Evolutionary conservation across 2,797 vertebrate genomes (phyloP), one percentile per base, ranked within the genome.

Genomic region (Darevskia mixta): DNA sequence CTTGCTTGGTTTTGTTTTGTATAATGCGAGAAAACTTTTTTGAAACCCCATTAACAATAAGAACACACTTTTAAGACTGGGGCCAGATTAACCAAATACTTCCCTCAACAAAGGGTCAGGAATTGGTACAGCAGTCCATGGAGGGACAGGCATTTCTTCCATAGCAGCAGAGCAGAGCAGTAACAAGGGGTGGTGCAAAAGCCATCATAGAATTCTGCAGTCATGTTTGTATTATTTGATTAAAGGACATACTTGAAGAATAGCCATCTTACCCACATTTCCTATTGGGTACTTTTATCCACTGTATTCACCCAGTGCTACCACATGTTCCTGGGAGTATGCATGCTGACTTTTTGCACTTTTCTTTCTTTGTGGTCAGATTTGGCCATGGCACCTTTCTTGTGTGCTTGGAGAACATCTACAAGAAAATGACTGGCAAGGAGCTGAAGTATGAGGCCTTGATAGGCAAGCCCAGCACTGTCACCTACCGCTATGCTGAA

Each of bases 321-420:
- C 45, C 25, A 23, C 4, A 41, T 25, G 0, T 58, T 2, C 6
- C n/a, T 0, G 1, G 55, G 77, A 3, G 10, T 17, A 11, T 4
- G 71, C 38, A 9, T 80, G 8, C 71, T 86, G 75, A 94, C 49
- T 13, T 29, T 15, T 32, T 29, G 87, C 43, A 66, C 85, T 87
- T 38, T 17, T 73, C 13, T 73, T 23, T 66, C 43, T 29, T 49
- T 32, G 72, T 89, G 81, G 72, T 69, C 93, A 99, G 99, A 96
- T 99, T 99, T 91, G 98, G 99, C 91, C 98, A 99, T 0, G 99
- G 99, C 45, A 98, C 98, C 92, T 99, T 99, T 92, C 97, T 99
- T 32, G 97, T 99, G 67, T 98, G 98, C 93, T 92, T 99, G 94
- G 99, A 99, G 95, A 98, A 92, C 90, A 96, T 99, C 91, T 99